Evolutionary conservation across 2,888 invertebrate species (phyloP).

Genomic region (Chelonus formosanus): DNA sequence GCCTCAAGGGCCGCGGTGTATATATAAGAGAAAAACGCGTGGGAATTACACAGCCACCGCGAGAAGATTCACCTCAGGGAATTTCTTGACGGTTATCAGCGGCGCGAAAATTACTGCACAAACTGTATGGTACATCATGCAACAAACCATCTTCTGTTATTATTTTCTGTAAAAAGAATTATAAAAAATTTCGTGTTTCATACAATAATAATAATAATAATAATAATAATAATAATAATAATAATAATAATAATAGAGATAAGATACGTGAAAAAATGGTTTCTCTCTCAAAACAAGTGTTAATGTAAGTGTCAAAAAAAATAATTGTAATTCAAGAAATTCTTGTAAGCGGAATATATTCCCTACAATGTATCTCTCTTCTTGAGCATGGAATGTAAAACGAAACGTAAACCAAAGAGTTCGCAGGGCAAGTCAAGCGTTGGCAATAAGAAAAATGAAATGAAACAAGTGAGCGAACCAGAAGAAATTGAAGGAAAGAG

Average conservation of each 20-base stretch:
- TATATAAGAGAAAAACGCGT: slow-evolving; percentile 13
- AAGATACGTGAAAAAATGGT: too few species aligned
- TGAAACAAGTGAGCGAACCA: background rate
- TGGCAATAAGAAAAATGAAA: slow-evolving; percentile 16
- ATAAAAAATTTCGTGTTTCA: too few species aligned
- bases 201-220: too few species aligned
- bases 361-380: too few species aligned
- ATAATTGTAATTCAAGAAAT: too few species aligned
- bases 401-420: slow-evolving; percentile 46
- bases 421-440: slow-evolving; percentile 50
- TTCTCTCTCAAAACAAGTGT: too few species aligned
- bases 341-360: too few species aligned
- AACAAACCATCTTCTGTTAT: slow-evolving; percentile 8
- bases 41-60: slow-evolving; percentile 18
- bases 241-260: too few species aligned
- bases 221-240: too few species aligned
- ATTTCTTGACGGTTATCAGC: slow-evolving; percentile 27
- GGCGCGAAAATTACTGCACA: slow-evolving; percentile 26
- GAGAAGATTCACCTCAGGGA: slow-evolving; percentile 23
- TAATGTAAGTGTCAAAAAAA: too few species aligned
- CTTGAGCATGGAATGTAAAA: slow-evolving; percentile 55
- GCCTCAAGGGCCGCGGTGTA: slow-evolving; percentile 21
- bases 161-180: background rate
- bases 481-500: slow-evolving; percentile 40
- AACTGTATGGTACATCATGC: background rate